phyloP scores from a whole-genome alignment of 2,888 invertebrate species.

The Netelia melanura region DNA sequence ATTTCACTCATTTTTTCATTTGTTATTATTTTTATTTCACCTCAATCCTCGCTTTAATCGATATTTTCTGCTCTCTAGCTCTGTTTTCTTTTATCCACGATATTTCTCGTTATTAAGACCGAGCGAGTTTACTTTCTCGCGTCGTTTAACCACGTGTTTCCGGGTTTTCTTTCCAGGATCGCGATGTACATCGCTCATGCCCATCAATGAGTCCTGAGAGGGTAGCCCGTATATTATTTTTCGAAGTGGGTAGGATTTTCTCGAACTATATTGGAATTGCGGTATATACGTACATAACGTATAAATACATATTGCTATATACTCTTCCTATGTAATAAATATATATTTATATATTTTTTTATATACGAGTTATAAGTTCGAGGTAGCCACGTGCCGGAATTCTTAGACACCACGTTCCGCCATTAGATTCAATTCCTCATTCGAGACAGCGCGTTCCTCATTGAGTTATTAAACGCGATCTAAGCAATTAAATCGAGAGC shows the following conservation, averaged over 20 bases:
- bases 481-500: neutral
- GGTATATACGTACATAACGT: neutral
- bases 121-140: conserved; percentile 41
- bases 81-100: conserved; percentile 7
- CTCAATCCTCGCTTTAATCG: neutral
- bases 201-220: conserved; percentile 41
- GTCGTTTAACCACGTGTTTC: conserved; percentile 13
- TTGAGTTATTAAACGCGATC: conserved; percentile 19
- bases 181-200: neutral
- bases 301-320: conserved; percentile 5
- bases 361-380: conserved; percentile 22
- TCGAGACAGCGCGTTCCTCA: neutral
- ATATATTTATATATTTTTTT: conserved; percentile 2
- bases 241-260: conserved; percentile 36
- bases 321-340: neutral
- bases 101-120: conserved; percentile 30
- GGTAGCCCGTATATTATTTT: conserved; percentile 53
- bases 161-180: conserved; percentile 9
- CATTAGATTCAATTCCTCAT: conserved; percentile 20
- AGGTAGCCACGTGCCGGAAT: conserved; percentile 46
- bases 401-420: neutral
- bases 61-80: neutral
- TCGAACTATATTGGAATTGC: conserved; percentile 45
- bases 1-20: neutral
- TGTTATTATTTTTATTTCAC: neutral